Percentiles rank a stretch among this genome's conserved stretches.
Evolutionary conservation across 1,140 invertebrate species (phyloP).

Genomic region (Nasonia longicornis): DNA sequence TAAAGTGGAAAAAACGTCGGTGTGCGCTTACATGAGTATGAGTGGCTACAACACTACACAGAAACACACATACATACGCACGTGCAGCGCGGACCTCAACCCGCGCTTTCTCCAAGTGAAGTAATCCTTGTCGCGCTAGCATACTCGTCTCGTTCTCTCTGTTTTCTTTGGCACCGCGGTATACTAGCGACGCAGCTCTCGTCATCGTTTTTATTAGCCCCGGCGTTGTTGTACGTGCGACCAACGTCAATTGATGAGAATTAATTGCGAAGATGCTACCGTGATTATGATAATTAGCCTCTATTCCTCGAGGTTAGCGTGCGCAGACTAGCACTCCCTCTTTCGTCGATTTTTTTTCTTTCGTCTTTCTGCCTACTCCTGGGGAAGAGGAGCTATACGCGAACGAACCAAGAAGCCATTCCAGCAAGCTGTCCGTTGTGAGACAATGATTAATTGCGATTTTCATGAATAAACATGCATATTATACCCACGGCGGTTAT

Average conservation of each 20-base stretch:
- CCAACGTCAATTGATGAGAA: constrained; percentile 36
- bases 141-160: not conserved
- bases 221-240: not conserved
- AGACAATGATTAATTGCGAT: constrained; percentile 42
- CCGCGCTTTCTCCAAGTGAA: constrained; percentile 39
- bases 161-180: not conserved
- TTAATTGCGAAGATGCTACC: constrained; percentile 43
- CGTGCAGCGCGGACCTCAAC: not conserved
- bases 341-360: not conserved
- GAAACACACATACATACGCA: not conserved
- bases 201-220: constrained; percentile 28
- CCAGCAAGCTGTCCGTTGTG: not conserved
- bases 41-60: not conserved
- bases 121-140: constrained; percentile 25
- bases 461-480: constrained; percentile 16
- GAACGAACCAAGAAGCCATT: not conserved
- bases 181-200: not conserved
- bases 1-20: not conserved
- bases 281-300: constrained; percentile 41
- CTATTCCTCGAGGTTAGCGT: not conserved
- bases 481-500: not conserved
- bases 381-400: not conserved
- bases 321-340: not conserved
- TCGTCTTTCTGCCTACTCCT: not conserved
- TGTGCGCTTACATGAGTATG: not conserved